These are phyloP conservation scores for Corvus cornix DNA, from an alignment of 2,113 vertebrate genomes.

Conservation along the genomic window DNA sequence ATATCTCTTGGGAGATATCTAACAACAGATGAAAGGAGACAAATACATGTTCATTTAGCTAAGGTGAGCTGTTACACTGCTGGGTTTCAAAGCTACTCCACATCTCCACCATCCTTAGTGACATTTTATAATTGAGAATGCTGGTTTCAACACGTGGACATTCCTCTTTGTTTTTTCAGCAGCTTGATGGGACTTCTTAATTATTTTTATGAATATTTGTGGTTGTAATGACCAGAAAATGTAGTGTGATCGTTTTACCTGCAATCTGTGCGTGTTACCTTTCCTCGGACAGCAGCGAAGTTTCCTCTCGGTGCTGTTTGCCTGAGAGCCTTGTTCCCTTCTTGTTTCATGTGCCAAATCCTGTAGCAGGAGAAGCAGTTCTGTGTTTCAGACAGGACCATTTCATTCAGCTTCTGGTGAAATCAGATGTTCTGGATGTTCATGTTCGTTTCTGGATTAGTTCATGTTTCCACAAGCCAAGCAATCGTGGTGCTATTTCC, in stretches of 20 bases:
- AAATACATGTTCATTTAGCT: neutral
- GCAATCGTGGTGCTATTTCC: rapidly evolving
- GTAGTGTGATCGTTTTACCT: neutral
- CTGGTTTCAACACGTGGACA: neutral
- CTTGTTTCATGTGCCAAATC: neutral
- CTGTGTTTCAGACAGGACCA: neutral
- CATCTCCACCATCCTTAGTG: neutral
- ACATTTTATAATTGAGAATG: neutral
- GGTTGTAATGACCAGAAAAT: neutral
- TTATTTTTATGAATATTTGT: neutral
- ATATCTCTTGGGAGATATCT: neutral
- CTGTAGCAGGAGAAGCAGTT: neutral
- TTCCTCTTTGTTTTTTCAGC: neutral
- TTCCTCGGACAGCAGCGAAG: neutral
- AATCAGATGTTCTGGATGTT: neutral
- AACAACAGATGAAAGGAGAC: neutral
- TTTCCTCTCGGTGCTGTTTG: neutral
- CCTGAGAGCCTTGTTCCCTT: neutral
- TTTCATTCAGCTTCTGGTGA: neutral
- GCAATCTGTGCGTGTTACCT: rapidly evolving
- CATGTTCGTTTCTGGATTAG: neutral
- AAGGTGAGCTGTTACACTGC: neutral
- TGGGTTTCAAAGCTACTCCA: neutral
- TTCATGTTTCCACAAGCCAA: neutral
- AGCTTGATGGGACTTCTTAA: neutral